These are phyloP conservation scores for Baryphthengus martii DNA, from an alignment of 2,113 vertebrate genomes.

Conservation along the genomic window DNA sequence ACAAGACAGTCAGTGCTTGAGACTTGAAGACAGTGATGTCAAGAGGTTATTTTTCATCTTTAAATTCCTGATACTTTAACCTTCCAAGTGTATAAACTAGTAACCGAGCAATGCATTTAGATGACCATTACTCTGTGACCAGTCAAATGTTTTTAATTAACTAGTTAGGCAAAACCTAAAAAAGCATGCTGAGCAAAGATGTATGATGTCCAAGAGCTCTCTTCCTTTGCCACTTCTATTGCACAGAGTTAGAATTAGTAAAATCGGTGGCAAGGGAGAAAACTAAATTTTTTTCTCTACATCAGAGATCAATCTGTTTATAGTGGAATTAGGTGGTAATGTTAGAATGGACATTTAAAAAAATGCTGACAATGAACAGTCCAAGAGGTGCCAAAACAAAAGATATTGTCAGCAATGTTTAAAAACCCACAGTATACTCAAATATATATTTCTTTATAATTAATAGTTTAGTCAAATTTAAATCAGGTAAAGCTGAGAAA, in stretches of 20 bases:
- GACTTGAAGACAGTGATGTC: background rate
- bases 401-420: background rate
- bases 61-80: background rate
- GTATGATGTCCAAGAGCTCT: background rate
- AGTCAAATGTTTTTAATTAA: conserved; percentile 27
- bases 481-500: background rate
- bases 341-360: background rate
- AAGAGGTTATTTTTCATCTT: background rate
- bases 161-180: background rate
- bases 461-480: background rate
- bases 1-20: background rate
- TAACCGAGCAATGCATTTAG: background rate
- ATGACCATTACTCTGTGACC: background rate
- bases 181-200: background rate
- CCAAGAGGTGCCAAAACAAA: background rate
- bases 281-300: background rate
- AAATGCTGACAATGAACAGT: background rate
- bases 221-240: background rate
- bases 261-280: background rate
- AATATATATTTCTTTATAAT: background rate
- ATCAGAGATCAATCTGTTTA: background rate
- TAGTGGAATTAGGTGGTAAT: background rate
- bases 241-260: background rate
- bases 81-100: background rate
- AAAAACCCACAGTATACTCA: background rate